Percentiles rank a stretch among this genome's conserved stretches.
Conservation (phyloP, 2,113 vertebrate species). For the Stigmatopora nigra region DNA sequence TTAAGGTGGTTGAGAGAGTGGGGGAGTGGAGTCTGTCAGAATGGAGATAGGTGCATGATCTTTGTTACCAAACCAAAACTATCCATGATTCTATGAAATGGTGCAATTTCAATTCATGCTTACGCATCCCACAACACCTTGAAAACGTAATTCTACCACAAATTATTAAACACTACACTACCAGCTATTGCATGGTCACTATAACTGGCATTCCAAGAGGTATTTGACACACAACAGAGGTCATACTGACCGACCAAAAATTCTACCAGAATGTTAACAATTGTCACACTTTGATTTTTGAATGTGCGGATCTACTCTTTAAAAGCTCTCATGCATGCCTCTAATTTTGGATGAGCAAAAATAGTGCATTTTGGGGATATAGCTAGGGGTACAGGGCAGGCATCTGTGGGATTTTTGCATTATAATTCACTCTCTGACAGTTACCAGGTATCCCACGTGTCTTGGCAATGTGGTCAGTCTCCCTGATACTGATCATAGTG, state of each 20-base stretch:
- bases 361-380: too few species aligned
- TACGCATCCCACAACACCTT: neutral
- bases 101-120: neutral
- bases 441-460: too few species aligned
- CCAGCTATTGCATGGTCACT: neutral
- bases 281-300: too few species aligned
- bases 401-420: too few species aligned
- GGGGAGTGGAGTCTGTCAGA: slow-evolving; percentile 51
- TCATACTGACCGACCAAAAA: neutral
- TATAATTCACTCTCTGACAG: too few species aligned
- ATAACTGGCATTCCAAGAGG: neutral
- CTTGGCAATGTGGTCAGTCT: too few species aligned
- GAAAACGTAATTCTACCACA: neutral
- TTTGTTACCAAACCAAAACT: slow-evolving; percentile 14
- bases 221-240: neutral
- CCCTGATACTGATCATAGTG: too few species aligned
- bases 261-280: neutral
- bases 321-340: too few species aligned
- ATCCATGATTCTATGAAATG: neutral
- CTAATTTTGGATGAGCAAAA: too few species aligned
- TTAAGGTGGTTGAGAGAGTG: slow-evolving; percentile 40
- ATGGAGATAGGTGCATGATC: slow-evolving; percentile 55
- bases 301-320: too few species aligned
- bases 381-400: too few species aligned
- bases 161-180: too few species aligned